Conservation (phyloP, 2,888 invertebrate genomes). For the Octodonta nipae region DNA sequence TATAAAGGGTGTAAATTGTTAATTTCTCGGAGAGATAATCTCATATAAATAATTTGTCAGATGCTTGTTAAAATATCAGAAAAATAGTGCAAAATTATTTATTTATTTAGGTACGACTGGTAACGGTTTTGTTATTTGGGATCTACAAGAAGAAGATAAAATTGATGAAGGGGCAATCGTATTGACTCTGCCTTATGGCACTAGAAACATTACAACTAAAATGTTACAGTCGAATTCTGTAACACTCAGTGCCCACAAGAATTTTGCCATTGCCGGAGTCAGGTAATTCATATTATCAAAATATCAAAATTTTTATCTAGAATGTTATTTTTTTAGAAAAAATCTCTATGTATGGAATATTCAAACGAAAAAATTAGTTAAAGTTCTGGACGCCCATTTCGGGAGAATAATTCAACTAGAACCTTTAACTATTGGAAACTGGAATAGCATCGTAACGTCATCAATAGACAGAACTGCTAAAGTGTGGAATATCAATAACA, state of each 20-base stretch:
- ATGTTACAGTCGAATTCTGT: slow-evolving; percentile 84
- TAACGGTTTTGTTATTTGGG: slow-evolving; percentile 75
- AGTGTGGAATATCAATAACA: slow-evolving; percentile 98
- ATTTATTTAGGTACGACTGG: slow-evolving; percentile 50
- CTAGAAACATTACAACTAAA: slow-evolving; percentile 83
- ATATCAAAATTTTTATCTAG: no score
- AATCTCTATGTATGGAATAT: slow-evolving; percentile 91
- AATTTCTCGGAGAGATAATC: no score
- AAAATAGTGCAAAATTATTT: background rate
- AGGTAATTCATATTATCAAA: slow-evolving; percentile 47
- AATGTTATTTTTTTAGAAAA: slow-evolving; percentile 40
- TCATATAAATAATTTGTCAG: no score
- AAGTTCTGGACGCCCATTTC: slow-evolving; percentile 91
- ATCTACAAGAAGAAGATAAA: slow-evolving; percentile 44
- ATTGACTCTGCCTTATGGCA: slow-evolving; percentile 66
- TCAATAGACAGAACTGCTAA: slow-evolving; percentile 96
- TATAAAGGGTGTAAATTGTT: no score
- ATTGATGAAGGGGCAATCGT: slow-evolving; percentile 46
- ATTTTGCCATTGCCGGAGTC: slow-evolving; percentile 90
- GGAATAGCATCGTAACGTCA: slow-evolving; percentile 91
- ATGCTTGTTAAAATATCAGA: background rate
- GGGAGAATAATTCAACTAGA: slow-evolving; percentile 87
- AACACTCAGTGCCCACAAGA: slow-evolving; percentile 78
- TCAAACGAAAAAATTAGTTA: slow-evolving; percentile 66
- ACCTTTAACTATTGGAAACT: slow-evolving; percentile 71